These are phyloP conservation scores for Halichondria panicea DNA, from an alignment of 37 sponge, comb jelly and placozoan genomes.

Conservation along the genomic window DNA sequence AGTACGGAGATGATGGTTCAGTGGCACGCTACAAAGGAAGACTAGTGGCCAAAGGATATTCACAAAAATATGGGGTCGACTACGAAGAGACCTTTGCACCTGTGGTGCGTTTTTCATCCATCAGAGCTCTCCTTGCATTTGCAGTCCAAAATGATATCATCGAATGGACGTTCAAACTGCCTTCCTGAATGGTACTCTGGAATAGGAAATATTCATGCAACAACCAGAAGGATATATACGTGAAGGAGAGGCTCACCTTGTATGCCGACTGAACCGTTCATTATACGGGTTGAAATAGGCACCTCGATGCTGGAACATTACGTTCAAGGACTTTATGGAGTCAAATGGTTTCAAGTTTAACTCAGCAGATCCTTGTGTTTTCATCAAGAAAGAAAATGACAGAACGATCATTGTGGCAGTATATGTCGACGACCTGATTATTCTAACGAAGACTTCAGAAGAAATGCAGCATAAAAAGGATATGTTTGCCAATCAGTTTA, in stretches of 20 bases:
- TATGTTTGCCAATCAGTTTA: constrained; percentile 3
- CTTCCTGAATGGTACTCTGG: constrained; percentile 43
- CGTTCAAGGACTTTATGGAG: not conserved
- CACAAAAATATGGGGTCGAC: constrained; percentile 45
- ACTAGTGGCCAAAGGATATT: constrained; percentile 44
- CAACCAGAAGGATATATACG: constrained; percentile 35
- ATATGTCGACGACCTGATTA: constrained; percentile 57
- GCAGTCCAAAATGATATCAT: constrained; percentile 51
- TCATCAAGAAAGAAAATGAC: too few relatives aligned
- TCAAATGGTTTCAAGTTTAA: not conserved
- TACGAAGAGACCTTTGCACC: constrained; percentile 57
- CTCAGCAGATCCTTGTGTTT: constrained; percentile 45
- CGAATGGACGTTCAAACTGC: constrained; percentile 62
- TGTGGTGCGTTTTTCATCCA: constrained; percentile 33
- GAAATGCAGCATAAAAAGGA: constrained; percentile 41
- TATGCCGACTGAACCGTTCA: constrained; percentile 24
- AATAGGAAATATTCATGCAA: constrained; percentile 55
- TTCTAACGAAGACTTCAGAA: constrained; percentile 10
- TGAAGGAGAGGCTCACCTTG: constrained; percentile 22
- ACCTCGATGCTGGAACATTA: constrained; percentile 37
- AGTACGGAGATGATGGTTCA: constrained; percentile 25
- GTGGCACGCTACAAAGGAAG: constrained; percentile 40
- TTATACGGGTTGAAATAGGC: constrained; percentile 43
- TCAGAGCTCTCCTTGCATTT: constrained; percentile 40
- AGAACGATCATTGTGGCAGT: too few relatives aligned